Evolutionary conservation across 1,140 invertebrate genomes (phyloP), one percentile per base, ranked within the genome.

Genomic region (Neoseiulus cucumeris): DNA sequence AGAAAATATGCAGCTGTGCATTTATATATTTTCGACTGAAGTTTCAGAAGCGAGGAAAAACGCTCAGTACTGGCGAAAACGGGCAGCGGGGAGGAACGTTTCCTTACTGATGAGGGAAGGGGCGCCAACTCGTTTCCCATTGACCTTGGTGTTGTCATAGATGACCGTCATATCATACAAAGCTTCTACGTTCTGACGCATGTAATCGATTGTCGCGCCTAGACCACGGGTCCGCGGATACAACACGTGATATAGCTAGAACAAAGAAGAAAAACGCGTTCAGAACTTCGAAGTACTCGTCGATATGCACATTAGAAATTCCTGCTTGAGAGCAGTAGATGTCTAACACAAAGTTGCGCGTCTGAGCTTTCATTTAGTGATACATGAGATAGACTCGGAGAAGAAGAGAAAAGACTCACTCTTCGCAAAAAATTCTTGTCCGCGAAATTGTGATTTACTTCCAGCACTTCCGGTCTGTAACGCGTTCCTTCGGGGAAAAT

Each of bases 401-500:
- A 44, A 44, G 12, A 25, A 20, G 14, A 59, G 17, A 0, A 9
- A 25, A 2, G 14, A 59, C 12, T 25, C 18, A 59, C 51, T 20
- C 33, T n/a, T 17, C 51, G 51, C 4, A 59, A 25, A 17, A 25
- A 25, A 25, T 59, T 59, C 22, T 59, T 59, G 25, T 59, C 51
- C 14, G 51, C 51, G 22, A 59, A 59, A 14, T 59, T 33, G 51
- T 59, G 51, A 25, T 20, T 59, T n/a, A 1, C 51, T 6, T 17
- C 33, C 14, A 59, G 22, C 4, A 17, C 1, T 17, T 59, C 22
- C 1, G 51, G 25, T 25, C 33, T 25, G 22, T 59, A 59, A 17
- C 51, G 51, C 14, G 51, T 59, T 59, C 51, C 51, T 59, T 59
- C 51, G 33, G 51, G 51, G 22, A 59, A 59, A 17, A 59, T 59